Evolutionary conservation across 2,888 invertebrate species (phyloP), one percentile per base, ranked within the genome.

Genomic region (Eudemis profundana): DNA sequence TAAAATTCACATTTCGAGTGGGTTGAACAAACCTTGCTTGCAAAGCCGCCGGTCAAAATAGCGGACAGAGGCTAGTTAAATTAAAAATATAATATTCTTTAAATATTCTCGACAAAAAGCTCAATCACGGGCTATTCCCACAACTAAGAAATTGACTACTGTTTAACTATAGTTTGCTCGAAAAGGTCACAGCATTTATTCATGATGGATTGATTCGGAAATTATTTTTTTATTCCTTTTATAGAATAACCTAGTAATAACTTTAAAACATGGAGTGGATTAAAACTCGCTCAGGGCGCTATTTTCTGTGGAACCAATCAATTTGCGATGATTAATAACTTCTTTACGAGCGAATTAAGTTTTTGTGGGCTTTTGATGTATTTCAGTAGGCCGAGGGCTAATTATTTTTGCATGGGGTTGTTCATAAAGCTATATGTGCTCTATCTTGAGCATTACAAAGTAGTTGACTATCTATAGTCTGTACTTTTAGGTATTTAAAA

Each of bases 151-250:
- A 68, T 67, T 61, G 47, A 29, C 50, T 40, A 66, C 56, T 62
- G 63, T 69, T 66, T 66, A 63, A 71, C 61, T 36, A 46, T 64
- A 65, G 57, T 61, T 62, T 64, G 54, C 64, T 61, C 27, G 50
- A 40, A 71, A 71, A 70, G 70, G 70, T 63, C 68, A 65, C 51
- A 61, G 53, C 29, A 56, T 62, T 61, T 62, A 54, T 54, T 36
- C 46, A 23, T 68, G 68, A 69, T 69, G 68, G 66, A 68, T 68
- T 60, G 64, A 63, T 61, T 47, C 44, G 29, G 49, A 42, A 40
- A 33, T 51, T 33, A 36, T 3, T n/a, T 19, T 53, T 40, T 56
- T 27, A 10, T 51, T n/a, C 27, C 19, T 53, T 36, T 62, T 53
- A 46, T 38, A 38, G 14, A 44, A 59, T 59, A 38, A 51, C n/a